Base-by-base conservation (phyloP, 2,888 invertebrate genomes). In the Scaptomyza flava region DNA sequence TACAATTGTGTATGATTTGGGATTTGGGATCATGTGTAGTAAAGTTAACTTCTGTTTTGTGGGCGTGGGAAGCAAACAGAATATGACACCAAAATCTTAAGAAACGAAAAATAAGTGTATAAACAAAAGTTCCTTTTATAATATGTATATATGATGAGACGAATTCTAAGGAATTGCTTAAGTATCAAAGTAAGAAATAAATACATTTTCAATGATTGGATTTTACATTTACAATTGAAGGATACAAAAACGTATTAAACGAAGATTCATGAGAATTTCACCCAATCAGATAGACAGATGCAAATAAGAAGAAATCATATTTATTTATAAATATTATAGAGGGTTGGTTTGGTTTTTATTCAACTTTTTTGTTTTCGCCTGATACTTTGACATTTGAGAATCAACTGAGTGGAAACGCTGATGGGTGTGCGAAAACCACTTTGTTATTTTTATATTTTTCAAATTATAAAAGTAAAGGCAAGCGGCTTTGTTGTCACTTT, bases 381-480 rank as follows among this genome's bases (percentile, higher is more conserved):
- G 36, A 73, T 68, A 68, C 85, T 89, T 74, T 87, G 89, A 84
- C 87, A 87, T 89, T 89, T 87, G 53, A 63, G 73, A 76, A 76
- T 65, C 75, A 69, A 65, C 62, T 53, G 36, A 30, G 17, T 20
- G 50, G 42, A 50, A 79, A 79, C 47, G 61, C 31, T 31, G 31
- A 7, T 31, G 31, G 31, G 31, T 31, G 47, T 52, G 73, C 68
- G 69, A n/a, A 68, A 3, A 69, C 70, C 67, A 72, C 60, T 65
- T 79, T 85, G 88, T 84, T 83, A 87, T 89, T 87, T 89, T 84
- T 86, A 89, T 87, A 88, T 87, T 86, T 85, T 84, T 88, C 80
- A 87, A 84, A 84, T 89, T 89, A 89, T 79, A 89, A 84, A 85
- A 74, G 73, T 66, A 86, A 81, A 82, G 62, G 70, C 76, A 67